These are phyloP conservation scores for Drosophila yakuba DNA, from an alignment of 1,140 invertebrate genomes.

Conservation along the genomic window DNA sequence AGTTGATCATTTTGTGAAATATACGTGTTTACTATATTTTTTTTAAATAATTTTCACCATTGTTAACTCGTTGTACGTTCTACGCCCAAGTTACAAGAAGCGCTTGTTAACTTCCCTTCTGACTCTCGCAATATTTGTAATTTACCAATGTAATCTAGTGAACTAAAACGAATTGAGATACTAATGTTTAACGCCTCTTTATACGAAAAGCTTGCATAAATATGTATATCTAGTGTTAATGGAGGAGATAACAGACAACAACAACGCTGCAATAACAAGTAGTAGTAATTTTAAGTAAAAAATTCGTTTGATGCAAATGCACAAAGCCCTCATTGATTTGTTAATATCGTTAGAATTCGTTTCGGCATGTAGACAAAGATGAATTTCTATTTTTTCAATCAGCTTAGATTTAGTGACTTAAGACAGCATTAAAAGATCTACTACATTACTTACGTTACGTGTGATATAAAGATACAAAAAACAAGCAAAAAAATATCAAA, in stretches of 20 bases:
- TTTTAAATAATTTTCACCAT: conserved; percentile 38
- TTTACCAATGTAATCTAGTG: conserved; percentile 64
- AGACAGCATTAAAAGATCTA: conserved; percentile 79
- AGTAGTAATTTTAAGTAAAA: conserved; percentile 50
- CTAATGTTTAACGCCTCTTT: conserved; percentile 67
- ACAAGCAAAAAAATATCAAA: conserved; percentile 72
- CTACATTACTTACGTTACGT: conserved; percentile 75
- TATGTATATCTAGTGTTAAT: conserved; percentile 65
- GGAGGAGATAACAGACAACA: conserved; percentile 14
- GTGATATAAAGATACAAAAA: conserved; percentile 78
- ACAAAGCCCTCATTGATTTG: conserved; percentile 42
- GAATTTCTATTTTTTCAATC: conserved; percentile 53
- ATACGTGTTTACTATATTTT: conserved; percentile 47
- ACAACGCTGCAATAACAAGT: conserved; percentile 57
- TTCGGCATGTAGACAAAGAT: conserved; percentile 60
- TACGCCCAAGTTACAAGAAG: conserved; percentile 57
- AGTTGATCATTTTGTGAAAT: conserved; percentile 48
- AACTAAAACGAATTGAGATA: conserved; percentile 58
- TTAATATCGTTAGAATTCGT: conserved; percentile 34
- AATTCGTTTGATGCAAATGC: conserved; percentile 45
- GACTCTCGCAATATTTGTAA: conserved; percentile 68
- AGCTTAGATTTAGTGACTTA: conserved; percentile 68
- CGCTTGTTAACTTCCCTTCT: conserved; percentile 46
- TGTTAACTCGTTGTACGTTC: conserved; percentile 80
- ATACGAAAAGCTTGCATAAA: conserved; percentile 45